Evolutionary conservation across 2,888 invertebrate genomes (phyloP).

Genomic region (Drosophila neonasuta): DNA sequence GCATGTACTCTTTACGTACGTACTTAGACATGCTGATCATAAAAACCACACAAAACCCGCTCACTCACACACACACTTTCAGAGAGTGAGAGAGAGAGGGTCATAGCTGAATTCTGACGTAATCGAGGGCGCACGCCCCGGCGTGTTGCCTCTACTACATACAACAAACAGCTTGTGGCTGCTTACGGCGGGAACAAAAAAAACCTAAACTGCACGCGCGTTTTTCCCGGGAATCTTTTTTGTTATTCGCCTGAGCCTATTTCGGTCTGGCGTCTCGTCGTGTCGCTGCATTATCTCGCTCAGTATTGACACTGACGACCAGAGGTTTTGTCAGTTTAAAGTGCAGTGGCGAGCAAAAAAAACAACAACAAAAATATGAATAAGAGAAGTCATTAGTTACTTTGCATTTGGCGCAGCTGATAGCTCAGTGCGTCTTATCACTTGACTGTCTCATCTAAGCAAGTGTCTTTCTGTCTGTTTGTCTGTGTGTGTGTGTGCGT

Average conservation of each 20-base stretch:
- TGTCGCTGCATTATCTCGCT: conserved; percentile 57
- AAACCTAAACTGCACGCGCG: conserved; percentile 61
- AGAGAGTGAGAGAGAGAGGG: not conserved
- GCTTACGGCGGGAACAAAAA: conserved; percentile 63
- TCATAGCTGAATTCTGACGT: conserved; percentile 56
- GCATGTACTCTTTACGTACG: conserved; percentile 20
- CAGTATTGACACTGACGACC: conserved; percentile 70
- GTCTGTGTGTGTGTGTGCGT: conserved; percentile 15
- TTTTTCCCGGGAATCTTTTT: conserved; percentile 66
- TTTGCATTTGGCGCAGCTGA: conserved; percentile 75
- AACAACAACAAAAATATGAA: conserved; percentile 25
- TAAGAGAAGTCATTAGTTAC: conserved; percentile 69
- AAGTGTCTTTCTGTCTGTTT: not conserved
- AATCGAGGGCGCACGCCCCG: conserved; percentile 59
- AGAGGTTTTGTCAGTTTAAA: conserved; percentile 55
- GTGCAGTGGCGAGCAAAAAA: conserved; percentile 53
- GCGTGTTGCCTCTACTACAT: conserved; percentile 39
- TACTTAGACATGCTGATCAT: conserved; percentile 26
- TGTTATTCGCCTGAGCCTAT: conserved; percentile 47
- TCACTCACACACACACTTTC: not conserved
- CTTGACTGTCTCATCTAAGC: conserved; percentile 11
- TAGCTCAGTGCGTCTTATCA: conserved; percentile 56
- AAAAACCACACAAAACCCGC: not conserved
- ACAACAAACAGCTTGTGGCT: not conserved
- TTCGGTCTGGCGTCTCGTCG: conserved; percentile 37